Evolutionary conservation across 2,797 vertebrate genomes (phyloP).

Genomic region (Manis pentadactyla): DNA sequence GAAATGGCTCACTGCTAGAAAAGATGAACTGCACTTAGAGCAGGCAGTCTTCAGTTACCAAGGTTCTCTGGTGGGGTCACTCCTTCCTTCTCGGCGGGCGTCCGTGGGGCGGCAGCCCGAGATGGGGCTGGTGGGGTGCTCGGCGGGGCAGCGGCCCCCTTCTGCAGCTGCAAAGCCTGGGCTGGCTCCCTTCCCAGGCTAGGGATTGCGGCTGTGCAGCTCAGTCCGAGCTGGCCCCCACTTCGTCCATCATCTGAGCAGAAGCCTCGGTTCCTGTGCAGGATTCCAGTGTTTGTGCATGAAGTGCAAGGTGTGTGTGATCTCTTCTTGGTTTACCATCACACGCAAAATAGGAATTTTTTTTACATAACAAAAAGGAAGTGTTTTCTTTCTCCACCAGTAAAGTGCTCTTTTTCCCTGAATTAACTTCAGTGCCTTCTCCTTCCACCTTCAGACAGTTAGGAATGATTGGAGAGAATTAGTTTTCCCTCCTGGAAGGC

Average conservation of each 20-base stretch:
- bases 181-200: background rate
- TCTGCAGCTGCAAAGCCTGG: background rate
- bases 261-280: constrained; percentile 2
- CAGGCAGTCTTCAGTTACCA: background rate
- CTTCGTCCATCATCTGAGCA: background rate
- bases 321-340: background rate
- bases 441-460: background rate
- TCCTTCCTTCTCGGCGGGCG: background rate
- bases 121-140: background rate
- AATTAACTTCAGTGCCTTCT: background rate
- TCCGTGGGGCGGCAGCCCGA: background rate
- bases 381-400: background rate
- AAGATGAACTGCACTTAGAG: background rate
- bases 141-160: background rate
- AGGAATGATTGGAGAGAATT: background rate
- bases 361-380: background rate
- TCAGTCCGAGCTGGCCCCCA: background rate
- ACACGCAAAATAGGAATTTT: background rate
- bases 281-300: background rate
- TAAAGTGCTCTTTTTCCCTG: constrained; percentile 48
- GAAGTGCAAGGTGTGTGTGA: background rate
- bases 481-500: background rate
- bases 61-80: background rate
- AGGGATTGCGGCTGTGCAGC: background rate
- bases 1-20: background rate